These are phyloP conservation scores for Lophochroa leadbeateri DNA, from an alignment of 2,113 vertebrate species.

Conservation along the genomic window DNA sequence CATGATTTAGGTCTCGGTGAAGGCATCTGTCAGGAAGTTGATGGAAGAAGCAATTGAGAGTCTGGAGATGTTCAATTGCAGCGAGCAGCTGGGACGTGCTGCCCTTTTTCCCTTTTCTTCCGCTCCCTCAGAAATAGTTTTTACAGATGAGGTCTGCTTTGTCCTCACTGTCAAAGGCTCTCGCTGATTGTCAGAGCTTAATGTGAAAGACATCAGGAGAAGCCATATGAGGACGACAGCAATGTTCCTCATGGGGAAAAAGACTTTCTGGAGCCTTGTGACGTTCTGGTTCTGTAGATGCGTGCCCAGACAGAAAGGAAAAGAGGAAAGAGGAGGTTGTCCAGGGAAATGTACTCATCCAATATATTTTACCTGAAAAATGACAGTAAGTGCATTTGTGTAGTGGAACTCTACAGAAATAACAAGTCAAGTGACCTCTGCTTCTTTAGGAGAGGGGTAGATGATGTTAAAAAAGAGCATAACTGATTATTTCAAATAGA, in stretches of 20 bases:
- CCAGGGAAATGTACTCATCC: background rate
- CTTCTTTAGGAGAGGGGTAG: background rate
- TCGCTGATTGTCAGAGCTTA: background rate
- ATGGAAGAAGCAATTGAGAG: background rate
- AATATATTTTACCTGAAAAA: background rate
- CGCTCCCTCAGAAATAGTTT: background rate
- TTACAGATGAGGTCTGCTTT: background rate
- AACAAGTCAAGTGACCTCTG: background rate
- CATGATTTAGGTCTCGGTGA: background rate
- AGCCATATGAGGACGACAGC: background rate
- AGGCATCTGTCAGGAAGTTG: background rate
- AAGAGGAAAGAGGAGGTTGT: background rate
- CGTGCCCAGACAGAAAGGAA: background rate
- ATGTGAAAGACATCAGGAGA: background rate
- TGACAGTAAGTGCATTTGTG: background rate
- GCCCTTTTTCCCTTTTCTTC: background rate
- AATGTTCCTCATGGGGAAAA: accelerated
- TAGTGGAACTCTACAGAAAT: background rate
- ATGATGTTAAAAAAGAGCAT: background rate
- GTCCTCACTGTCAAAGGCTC: background rate
- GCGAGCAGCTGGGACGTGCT: background rate
- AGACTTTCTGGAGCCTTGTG: background rate
- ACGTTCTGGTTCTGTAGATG: background rate
- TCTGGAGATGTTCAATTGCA: background rate
- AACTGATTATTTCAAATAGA: background rate